phyloP scores from a whole-genome alignment of 2,113 vertebrate species.

The Isurus oxyrinchus region DNA sequence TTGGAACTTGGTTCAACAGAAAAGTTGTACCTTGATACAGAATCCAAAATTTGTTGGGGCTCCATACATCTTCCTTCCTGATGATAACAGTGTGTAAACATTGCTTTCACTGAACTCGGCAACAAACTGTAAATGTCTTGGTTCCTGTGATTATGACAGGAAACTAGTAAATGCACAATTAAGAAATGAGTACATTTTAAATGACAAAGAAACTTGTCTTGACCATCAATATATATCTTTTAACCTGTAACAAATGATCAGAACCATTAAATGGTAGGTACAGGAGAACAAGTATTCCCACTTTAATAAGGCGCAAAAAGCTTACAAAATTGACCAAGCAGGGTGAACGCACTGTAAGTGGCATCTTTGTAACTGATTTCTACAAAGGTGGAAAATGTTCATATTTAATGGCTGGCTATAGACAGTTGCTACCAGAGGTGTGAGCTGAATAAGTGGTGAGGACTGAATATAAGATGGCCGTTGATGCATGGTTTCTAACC shows the following conservation, averaged over 20 bases:
- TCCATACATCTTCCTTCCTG: conserved; percentile 80
- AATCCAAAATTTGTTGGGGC: conserved; percentile 85
- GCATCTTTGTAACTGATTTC: background rate
- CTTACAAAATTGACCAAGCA: background rate
- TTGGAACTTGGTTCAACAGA: background rate
- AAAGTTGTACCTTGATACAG: conserved; percentile 85
- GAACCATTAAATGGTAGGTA: background rate
- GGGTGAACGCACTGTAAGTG: no score
- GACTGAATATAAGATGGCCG: background rate
- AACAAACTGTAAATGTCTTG: conserved; percentile 91
- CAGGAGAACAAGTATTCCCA: background rate
- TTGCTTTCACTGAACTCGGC: conserved; percentile 87
- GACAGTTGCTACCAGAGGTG: background rate
- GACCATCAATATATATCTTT: no score
- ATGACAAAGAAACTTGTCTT: background rate
- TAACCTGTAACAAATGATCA: background rate
- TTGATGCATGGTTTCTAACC: background rate
- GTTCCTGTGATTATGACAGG: conserved; percentile 65
- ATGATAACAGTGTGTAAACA: conserved; percentile 75
- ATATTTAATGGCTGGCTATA: background rate
- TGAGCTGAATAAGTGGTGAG: background rate
- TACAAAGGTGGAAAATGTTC: background rate
- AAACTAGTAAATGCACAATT: background rate
- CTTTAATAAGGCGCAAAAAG: background rate
- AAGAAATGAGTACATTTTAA: background rate